Base-by-base conservation (phyloP, 1,140 invertebrate genomes). In the Heliconius eleuchia region DNA sequence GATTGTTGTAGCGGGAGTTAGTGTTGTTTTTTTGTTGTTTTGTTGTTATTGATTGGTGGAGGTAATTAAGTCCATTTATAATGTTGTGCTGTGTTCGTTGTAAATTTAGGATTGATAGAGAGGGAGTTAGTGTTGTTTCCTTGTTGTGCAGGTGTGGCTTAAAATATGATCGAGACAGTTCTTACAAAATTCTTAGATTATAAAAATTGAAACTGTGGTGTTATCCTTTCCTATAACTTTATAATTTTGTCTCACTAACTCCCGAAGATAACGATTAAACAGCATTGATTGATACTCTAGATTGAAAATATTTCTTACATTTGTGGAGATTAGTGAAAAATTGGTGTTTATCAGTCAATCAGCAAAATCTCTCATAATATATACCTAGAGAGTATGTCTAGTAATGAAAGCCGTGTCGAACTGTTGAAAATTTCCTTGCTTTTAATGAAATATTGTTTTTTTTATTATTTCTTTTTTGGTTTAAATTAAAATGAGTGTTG, bases 331-430 rank as follows among this genome's bases (percentile, higher is more conserved):
- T 18, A 55, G 13, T 0, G 42, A 46, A 46, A 46, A 5, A 46
- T 19, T 52, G 34, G 6, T 52, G 5, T 2, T 52, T 52, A 19
- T 19, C 5, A 6, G 16, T 46, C 6, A 52, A 13, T 46, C 1
- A 46, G 42, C 42, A 52, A 18, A 52, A 52, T 19, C 18, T 19
- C 18, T 52, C 50, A 18, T 18, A 18, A 19, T 52, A 19, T 52
- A 6, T 52, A 52, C 50, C 50, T 52, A 19, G 18, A 52, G 50
- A 19, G 18, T 52, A 19, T n/a, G n/a, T 60, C 9, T 23, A 11
- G 55, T 11, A 27, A 23, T 11, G 55, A 23, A 66, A 13, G 75
- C 79, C 79, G 76, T 77, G 79, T 80, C 79, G 79, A 80, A 80
- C 79, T 80, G 79, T 80, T 80, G 60, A 30, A 66, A 66, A 30